Conservation (phyloP, 2,888 invertebrate genomes). For the Ctena decussata region DNA sequence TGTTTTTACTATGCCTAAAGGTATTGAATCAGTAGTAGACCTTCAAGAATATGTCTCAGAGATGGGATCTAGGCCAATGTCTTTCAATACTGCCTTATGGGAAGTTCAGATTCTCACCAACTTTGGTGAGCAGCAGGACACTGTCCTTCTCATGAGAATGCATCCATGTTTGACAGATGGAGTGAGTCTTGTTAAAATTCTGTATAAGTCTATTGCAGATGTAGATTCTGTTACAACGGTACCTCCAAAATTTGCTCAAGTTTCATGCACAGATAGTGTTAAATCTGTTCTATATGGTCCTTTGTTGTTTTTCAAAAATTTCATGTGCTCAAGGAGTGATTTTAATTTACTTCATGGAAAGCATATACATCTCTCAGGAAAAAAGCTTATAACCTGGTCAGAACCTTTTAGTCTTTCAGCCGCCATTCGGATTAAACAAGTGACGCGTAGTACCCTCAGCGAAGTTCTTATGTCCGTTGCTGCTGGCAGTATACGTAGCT, state of each 20-base stretch:
- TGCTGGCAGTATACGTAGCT: conserved; percentile 88
- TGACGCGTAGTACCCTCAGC: conserved; percentile 88
- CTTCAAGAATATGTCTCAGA: conserved; percentile 87
- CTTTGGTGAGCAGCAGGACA: conserved; percentile 86
- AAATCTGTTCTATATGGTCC: conserved; percentile 88
- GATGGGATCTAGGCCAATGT: conserved; percentile 87
- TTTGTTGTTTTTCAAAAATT: conserved; percentile 88
- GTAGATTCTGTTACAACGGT: conserved; percentile 78
- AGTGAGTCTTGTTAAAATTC: conserved; percentile 87
- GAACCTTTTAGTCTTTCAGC: conserved; percentile 87
- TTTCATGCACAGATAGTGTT: conserved; percentile 71
- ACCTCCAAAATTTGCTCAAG: conserved; percentile 61
- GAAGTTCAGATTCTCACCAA: conserved; percentile 88
- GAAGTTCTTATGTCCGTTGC: conserved; percentile 88
- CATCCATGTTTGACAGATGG: conserved; percentile 89
- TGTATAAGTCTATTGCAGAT: conserved; percentile 85
- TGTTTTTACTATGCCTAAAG: conserved; percentile 86
- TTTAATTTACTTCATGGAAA: conserved; percentile 87
- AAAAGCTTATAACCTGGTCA: conserved; percentile 87
- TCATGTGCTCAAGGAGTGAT: conserved; percentile 87
- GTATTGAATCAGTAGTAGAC: conserved; percentile 84
- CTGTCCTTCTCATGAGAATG: conserved; percentile 87
- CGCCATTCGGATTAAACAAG: conserved; percentile 88
- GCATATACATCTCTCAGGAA: conserved; percentile 80
- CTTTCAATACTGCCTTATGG: conserved; percentile 88